Evolutionary conservation across 2,888 invertebrate species (phyloP), one percentile per base, ranked within the genome.

Genomic region (Diarsia rubi): DNA sequence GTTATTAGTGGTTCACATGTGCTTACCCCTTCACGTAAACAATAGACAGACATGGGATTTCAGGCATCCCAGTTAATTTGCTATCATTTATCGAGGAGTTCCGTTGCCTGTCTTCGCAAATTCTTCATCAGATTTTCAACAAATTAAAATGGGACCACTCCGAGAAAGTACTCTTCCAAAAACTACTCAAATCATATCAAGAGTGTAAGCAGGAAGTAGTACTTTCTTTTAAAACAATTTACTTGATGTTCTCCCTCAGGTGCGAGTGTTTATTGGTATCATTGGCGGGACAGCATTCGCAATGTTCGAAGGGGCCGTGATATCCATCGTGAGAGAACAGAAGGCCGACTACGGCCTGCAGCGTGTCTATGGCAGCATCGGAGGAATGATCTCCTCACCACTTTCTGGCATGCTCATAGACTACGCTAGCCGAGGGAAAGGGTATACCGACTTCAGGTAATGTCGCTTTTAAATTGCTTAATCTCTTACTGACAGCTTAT

Each of bases 301-400:
- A 44, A 98, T 98, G 98, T 98, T 98, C 90, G 98, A 98, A 93
- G 98, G 98, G 2, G 98, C 98, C 0, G 98, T 98, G 4, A 98
- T 98, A 76, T 98, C 98, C 9, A 98, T 98, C 86, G 94, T 98
- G 75, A 94, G 98, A 75, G 98, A 98, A 87, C 98, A 98, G 88
- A 97, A 97, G 85, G 98, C 98, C 0, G 98, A 98, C 94, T 98
- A 98, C 88, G 98, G 98, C 0, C 93, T 98, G 81, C 98, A 98
- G 93, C 95, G 98, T 75, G 97, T 98, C 74, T 98, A 98, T 90
- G 98, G 98, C 54, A 98, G 97, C 78, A 97, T 98, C 79, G 98
- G 98, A 1, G 98, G 98, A 44, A 98, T 98, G 97, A 98, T 98
- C 86, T 98, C 98, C n/a, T 98, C 98, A 0, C 98, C 98, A 1